Evolutionary conservation across 2,797 vertebrate species (phyloP).

Genomic region (Cyclura pinguis): DNA sequence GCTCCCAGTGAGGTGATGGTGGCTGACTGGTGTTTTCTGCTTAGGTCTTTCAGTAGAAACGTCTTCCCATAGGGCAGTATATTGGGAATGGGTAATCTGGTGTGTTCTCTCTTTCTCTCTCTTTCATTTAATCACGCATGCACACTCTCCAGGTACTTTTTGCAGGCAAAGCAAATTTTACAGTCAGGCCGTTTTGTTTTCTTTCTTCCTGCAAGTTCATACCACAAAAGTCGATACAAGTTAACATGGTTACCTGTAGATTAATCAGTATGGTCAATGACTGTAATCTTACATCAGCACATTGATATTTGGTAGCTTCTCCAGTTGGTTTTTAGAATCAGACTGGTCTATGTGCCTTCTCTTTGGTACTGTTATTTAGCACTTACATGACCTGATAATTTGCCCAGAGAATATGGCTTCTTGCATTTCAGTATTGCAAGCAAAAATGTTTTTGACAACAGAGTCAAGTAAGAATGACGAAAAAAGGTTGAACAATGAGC

Average conservation of each 20-base stretch:
- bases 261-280: background rate
- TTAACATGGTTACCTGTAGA: background rate
- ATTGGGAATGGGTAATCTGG: background rate
- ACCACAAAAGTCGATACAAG: background rate
- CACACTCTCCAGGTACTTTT: background rate
- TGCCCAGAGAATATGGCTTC: conserved; percentile 1
- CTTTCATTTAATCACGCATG: background rate
- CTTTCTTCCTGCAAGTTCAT: background rate
- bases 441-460: conserved; percentile 12
- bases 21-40: background rate
- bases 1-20: background rate
- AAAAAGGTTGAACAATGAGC: background rate
- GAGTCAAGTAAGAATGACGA: background rate
- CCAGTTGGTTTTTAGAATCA: background rate
- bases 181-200: background rate
- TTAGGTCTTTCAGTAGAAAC: background rate
- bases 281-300: background rate
- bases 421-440: conserved; percentile 13
- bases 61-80: background rate
- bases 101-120: background rate
- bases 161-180: conserved; percentile 8
- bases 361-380: conserved; percentile 3
- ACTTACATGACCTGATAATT: conserved; percentile 12
- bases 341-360: background rate
- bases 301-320: background rate